Evolutionary conservation across 2,113 vertebrate species (phyloP), one percentile per base, ranked within the genome.

Genomic region (Hippocampus abdominalis): DNA sequence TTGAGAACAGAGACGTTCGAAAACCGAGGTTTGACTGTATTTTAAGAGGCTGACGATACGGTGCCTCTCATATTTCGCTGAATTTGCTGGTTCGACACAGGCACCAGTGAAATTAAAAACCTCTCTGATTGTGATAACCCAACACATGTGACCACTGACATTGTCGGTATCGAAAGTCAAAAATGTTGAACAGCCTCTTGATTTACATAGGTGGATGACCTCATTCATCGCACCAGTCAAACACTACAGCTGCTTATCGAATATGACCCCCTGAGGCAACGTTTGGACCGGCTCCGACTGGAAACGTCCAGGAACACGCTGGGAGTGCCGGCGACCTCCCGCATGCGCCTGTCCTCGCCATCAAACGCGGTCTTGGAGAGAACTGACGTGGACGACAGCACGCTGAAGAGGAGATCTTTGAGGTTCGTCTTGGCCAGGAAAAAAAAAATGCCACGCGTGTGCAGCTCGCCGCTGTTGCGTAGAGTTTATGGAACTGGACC

Each of bases 221-320:
- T 96, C 8, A 94, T 99, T 79, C 93, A 93, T 86, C 90, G 91
- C 81, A 97, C 96, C 4, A 95, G 92, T 89, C 95, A 96, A 85
- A 94, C 94, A 0, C 93, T 99, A 57, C 96, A 98, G 91, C 92
- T 98, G 82, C 90, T 98, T 29, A 94, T 99, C 3, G 97, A 99
- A 80, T 96, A 97, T 0, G 95, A 98, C 81, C 96, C 96, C 0
- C 94, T 96, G 80, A 93, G 94, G 2, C 95, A 96, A 89, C 93
- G 91, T 66, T 80, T 95, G 66, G 95, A 95, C 84, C 88, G 90
- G 32, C 92, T 96, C 2, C 91, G 90, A 25, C 87, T 95, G 76
- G 94, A 94, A 49, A 89, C 94, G 3, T 73, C 91, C 0, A 74
- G 72, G 57, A 80, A 56, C 68, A 40, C 27, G 1, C 64, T 91